Base-by-base conservation (phyloP, 1,140 invertebrate genomes). In the Bombus affinis region DNA sequence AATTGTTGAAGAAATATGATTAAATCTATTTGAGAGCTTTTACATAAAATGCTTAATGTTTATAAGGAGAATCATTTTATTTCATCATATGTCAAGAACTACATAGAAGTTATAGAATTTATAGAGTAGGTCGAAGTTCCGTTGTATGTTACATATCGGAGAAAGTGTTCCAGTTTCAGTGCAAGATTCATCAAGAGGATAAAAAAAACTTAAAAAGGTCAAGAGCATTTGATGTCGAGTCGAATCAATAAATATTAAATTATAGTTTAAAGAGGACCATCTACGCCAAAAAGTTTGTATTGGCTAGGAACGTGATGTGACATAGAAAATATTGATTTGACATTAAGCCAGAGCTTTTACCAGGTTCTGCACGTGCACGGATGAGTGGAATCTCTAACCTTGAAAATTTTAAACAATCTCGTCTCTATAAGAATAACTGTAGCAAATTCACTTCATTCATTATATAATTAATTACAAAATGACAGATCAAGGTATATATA, bases 401-500 rank as follows among this genome's bases (percentile, higher is more conserved):
- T 71, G 28, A 78, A 53, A 37, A 70, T 44, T 83, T 83, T 53
- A 71, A 77, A 78, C n/a, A 15, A 12, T 59, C 1, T 15, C 53
- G 1, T 68, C 44, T 70, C 2, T 22, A 39, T n/a, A 32, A 32
- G 15, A 62, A 53, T 37, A 37, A 37, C 9, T n/a, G 47, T 53
- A 53, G 6, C 47, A 53, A 53, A 22, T 22, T 53, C 6, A 53
- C 18, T 53, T 22, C 18, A 53, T 53, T 22, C 47, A 53, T 53
- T 9, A 22, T 32, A 25, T 18, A 37, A 53, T 73, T 32, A 57
- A 25, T 65, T 39, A 8, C 35, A 79, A 78, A 82, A 87, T 87
- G 86, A 87, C 80, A 47, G 82, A 88, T 42, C 70, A 85, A 87
- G 82, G 86, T 87, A 78, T 15, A 13, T 5, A 53, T 71, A 37